Conservation (phyloP, 2,888 invertebrate genomes). For the Drosophila melanosoma region DNA sequence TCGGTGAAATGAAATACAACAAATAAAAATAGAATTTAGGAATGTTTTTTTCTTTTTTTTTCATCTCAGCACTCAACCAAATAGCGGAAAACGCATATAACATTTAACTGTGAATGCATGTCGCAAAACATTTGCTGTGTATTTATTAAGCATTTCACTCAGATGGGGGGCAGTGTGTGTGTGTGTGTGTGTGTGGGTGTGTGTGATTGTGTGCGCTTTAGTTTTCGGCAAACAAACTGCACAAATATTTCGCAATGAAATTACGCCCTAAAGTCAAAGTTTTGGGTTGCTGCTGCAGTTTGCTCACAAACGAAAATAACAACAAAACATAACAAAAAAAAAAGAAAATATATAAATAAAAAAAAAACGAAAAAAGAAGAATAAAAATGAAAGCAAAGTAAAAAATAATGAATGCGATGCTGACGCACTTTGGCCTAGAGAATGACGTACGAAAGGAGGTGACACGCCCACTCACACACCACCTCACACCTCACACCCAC, state of each 20-base stretch:
- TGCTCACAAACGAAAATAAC: slow-evolving; percentile 41
- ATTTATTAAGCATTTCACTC: slow-evolving; percentile 72
- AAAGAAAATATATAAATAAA: slow-evolving; percentile 15
- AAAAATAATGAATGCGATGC: slow-evolving; percentile 67
- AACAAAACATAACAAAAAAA: slow-evolving; percentile 29
- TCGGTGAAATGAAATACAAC: slow-evolving; percentile 11
- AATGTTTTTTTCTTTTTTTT: slow-evolving; percentile 56
- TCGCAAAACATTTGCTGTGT: slow-evolving; percentile 36
- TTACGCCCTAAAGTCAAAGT: slow-evolving; percentile 77
- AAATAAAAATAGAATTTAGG: slow-evolving; percentile 35
- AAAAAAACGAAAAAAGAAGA: slow-evolving; percentile 1
- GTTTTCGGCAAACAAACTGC: slow-evolving; percentile 55
- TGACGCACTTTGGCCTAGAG: slow-evolving; percentile 62
- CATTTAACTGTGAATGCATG: slow-evolving; percentile 19
- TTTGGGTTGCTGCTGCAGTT: slow-evolving; percentile 49
- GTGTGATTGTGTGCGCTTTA: slow-evolving; percentile 42
- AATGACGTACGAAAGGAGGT: slow-evolving; percentile 43
- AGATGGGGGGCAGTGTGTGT: slow-evolving; percentile 8
- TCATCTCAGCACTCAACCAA: slow-evolving; percentile 37
- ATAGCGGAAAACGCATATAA: slow-evolving; percentile 18
- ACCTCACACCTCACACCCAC: slow-evolving; percentile 4
- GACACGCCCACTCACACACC: slow-evolving; percentile 26
- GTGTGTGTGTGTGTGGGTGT: slow-evolving; percentile 7
- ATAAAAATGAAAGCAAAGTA: slow-evolving; percentile 49
- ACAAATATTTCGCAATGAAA: slow-evolving; percentile 76